A percentile compares a stretch with the other conserved stretches of the same genome.
phyloP scores from a whole-genome alignment of 2,888 invertebrate species.

The Machimus rusticus region DNA sequence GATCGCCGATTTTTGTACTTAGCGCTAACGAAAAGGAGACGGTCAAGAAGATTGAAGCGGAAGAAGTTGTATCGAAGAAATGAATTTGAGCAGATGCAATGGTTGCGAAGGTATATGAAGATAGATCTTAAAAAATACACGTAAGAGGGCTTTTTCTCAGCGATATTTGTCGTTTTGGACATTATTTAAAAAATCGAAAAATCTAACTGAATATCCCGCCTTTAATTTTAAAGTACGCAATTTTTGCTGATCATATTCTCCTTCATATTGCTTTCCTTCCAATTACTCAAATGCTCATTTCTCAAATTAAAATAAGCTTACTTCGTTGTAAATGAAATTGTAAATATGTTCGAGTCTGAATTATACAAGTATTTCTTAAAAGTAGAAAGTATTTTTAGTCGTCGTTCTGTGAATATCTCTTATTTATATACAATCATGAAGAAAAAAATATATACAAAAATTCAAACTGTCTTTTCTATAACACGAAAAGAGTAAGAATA shows the following conservation, averaged over 20 bases:
- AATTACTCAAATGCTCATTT: not conserved
- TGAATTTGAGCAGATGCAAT: not conserved
- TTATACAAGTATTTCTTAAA: constrained; percentile 25
- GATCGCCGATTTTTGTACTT: constrained; percentile 62
- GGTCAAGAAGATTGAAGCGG: constrained; percentile 7
- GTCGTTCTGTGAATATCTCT: not conserved
- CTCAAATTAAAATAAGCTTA: not conserved
- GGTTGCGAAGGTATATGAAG: not conserved
- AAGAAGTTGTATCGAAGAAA: not conserved
- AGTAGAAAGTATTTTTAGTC: constrained; percentile 18
- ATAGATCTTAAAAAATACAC: not conserved
- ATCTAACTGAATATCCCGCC: not conserved
- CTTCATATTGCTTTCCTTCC: not conserved
- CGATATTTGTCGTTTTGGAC: not conserved
- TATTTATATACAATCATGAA: not conserved
- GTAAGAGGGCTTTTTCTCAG: too few species aligned
- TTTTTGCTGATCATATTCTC: not conserved
- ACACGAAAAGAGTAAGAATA: not conserved
- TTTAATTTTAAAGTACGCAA: not conserved
- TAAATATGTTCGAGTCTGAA: constrained; percentile 40
- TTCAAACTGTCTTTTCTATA: not conserved
- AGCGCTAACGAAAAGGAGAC: constrained; percentile 53
- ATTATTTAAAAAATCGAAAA: not conserved
- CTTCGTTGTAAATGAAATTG: constrained; percentile 40
- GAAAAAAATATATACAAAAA: not conserved